These are phyloP conservation scores for Petroica traversi DNA, from an alignment of 2,113 vertebrate genomes.

Conservation along the genomic window DNA sequence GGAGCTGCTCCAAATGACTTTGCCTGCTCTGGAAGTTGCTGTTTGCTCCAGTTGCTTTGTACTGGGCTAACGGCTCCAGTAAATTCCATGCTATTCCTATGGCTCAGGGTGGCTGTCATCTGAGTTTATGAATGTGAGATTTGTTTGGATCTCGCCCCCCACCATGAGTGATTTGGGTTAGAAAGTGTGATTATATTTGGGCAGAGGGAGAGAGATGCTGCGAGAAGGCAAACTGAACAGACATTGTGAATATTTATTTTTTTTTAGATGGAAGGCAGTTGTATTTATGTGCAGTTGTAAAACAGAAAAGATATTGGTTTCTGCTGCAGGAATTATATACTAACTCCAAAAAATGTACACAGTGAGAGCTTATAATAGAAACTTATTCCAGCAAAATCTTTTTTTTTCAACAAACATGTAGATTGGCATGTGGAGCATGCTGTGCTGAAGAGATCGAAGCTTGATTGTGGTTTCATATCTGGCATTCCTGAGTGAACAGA, in stretches of 20 bases:
- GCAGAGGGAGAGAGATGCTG: constrained; percentile 43
- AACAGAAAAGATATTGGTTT: constrained; percentile 66
- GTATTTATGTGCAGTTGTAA: constrained; percentile 64
- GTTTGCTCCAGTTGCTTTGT: constrained; percentile 49
- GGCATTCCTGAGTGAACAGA: constrained; percentile 58
- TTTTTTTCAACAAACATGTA: constrained; percentile 61
- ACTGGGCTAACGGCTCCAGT: not conserved
- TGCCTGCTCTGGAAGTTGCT: not conserved
- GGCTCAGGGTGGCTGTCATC: constrained; percentile 33
- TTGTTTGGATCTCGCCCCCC: not conserved
- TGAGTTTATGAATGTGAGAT: constrained; percentile 56
- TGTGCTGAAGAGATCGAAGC: constrained; percentile 67
- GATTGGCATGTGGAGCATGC: constrained; percentile 63
- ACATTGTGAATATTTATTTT: constrained; percentile 59
- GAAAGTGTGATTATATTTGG: constrained; percentile 44
- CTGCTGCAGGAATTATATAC: constrained; percentile 59
- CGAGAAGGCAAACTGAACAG: constrained; percentile 53
- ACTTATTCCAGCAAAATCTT: constrained; percentile 54
- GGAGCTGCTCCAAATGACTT: constrained; percentile 16
- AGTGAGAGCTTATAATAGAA: constrained; percentile 58
- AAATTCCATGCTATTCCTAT: not conserved
- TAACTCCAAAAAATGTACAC: constrained; percentile 58
- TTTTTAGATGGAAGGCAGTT: constrained; percentile 51
- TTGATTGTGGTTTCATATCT: constrained; percentile 74
- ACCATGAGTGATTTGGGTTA: not conserved